phyloP scores from a whole-genome alignment of 2,888 invertebrate species.

The Heliconius charithonia region DNA sequence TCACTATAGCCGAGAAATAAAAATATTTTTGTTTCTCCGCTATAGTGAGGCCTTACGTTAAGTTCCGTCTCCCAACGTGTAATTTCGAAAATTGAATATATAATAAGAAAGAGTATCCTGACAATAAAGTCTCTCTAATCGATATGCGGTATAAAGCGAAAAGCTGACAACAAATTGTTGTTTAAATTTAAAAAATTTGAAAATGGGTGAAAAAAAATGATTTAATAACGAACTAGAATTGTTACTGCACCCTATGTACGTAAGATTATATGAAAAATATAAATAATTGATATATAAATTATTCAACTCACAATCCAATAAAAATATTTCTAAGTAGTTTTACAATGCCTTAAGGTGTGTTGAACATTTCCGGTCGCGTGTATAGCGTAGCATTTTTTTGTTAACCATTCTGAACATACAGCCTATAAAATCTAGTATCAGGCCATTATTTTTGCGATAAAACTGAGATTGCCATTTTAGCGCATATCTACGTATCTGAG shows the following conservation, averaged over 20 bases:
- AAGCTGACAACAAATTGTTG: background rate
- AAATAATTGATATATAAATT: constrained; percentile 2
- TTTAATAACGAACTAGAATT: too few species aligned
- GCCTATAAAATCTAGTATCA: background rate
- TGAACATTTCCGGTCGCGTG: constrained; percentile 13
- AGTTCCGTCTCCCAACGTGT: background rate
- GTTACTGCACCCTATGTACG: background rate
- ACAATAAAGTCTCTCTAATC: background rate
- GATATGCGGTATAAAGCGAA: background rate
- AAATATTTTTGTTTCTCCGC: background rate
- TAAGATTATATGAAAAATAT: background rate
- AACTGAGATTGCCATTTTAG: background rate
- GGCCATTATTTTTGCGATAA: background rate
- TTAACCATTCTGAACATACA: background rate
- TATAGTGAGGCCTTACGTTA: background rate
- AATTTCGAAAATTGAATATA: too few species aligned
- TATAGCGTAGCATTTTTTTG: background rate
- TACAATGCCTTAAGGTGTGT: constrained; percentile 2
- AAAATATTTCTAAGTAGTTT: constrained; percentile 23
- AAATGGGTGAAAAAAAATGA: too few species aligned
- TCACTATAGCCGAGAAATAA: too few species aligned
- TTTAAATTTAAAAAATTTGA: too few species aligned
- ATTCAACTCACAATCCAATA: constrained; percentile 18
- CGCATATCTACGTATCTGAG: background rate
- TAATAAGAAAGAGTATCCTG: background rate